Base-by-base conservation (phyloP, 2,797 vertebrate species). In the Pempheris klunzingeri region DNA sequence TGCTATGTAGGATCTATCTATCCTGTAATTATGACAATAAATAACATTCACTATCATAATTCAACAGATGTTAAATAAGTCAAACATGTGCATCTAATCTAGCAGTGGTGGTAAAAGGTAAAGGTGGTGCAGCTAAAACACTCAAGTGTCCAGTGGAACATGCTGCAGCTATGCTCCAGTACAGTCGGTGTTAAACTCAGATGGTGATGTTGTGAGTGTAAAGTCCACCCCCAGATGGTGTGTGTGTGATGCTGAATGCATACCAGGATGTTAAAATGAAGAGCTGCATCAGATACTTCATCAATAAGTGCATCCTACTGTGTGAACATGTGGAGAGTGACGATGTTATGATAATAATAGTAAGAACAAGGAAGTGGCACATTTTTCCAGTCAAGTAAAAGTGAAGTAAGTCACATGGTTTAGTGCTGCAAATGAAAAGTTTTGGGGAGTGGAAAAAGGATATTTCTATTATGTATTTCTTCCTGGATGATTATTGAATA, bases 21-120 rank as follows among this genome's bases (percentile, higher is more conserved):
- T 59, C 68, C 55, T 78, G 32, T 41, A 44, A 57, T 46, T 38
- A 58, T 61, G 46, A 46, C 67, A 83, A 84, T 82, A 86, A 80
- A 86, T 78, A 77, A 64, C 30, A 64, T 36, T 71, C 12, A 38
- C 39, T 50, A 8, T 49, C 4, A 62, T 22, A 15, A 61, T 30
- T 66, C 14, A 58, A 70, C 50, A 47, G 14, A 64, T 54, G 49
- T 66, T 68, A 39, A 66, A 74, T 22, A 53, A 61, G 47, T 36
- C 34, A n/a, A 36, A 26, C 38, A 39, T n/a, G 24, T 20, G 39
- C 20, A 43, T 55, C n/a, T 0, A 41, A 38, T 43, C 1, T n/a
- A 44, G 43, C 0, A 15, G 44, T 67, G 43, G 24, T 62, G 30
- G 36, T 39, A 13, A 34, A 26, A 57, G n/a, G n/a, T n/a, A n/a